Conservation (phyloP, 2,113 vertebrate species). For the Salvator merianae region DNA sequence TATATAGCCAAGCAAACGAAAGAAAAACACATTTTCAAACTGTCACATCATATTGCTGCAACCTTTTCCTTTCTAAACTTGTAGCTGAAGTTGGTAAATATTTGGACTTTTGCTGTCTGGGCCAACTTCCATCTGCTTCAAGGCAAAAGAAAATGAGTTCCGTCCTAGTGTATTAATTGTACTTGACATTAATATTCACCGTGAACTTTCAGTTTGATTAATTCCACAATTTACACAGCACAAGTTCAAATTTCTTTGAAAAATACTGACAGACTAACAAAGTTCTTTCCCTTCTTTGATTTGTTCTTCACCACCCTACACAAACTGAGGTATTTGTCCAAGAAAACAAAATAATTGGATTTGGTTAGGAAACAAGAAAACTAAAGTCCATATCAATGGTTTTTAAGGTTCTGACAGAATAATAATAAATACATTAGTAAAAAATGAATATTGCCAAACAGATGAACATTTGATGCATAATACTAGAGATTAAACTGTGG, state of each 20-base stretch:
- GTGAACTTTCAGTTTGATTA: slow-evolving; percentile 33
- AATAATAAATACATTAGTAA: background rate
- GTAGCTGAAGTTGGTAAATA: slow-evolving; percentile 21
- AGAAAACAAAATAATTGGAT: slow-evolving; percentile 33
- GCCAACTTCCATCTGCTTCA: slow-evolving; percentile 34
- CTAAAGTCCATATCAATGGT: background rate
- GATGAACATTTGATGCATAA: too few relatives aligned
- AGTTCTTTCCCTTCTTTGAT: too few relatives aligned
- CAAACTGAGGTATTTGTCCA: slow-evolving; percentile 25
- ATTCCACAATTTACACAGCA: slow-evolving; percentile 23
- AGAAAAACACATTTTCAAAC: slow-evolving; percentile 2
- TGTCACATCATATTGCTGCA: slow-evolving; percentile 25
- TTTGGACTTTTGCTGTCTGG: slow-evolving; percentile 30
- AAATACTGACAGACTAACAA: too few relatives aligned
- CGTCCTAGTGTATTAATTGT: slow-evolving; percentile 39
- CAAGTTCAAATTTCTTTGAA: background rate
- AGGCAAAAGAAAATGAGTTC: slow-evolving; percentile 42
- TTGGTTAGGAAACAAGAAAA: slow-evolving; percentile 8
- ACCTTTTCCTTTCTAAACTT: slow-evolving; percentile 47
- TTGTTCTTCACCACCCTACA: too few relatives aligned
- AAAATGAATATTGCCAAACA: too few relatives aligned
- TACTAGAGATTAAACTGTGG: too few relatives aligned
- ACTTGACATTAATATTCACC: slow-evolving; percentile 22
- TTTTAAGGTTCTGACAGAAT: background rate
- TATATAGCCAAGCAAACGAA: background rate